Percentiles rank a stretch among this genome's conserved stretches.
phyloP scores from a whole-genome alignment of 2,113 vertebrate species.

The Plectropomus leopardus region DNA sequence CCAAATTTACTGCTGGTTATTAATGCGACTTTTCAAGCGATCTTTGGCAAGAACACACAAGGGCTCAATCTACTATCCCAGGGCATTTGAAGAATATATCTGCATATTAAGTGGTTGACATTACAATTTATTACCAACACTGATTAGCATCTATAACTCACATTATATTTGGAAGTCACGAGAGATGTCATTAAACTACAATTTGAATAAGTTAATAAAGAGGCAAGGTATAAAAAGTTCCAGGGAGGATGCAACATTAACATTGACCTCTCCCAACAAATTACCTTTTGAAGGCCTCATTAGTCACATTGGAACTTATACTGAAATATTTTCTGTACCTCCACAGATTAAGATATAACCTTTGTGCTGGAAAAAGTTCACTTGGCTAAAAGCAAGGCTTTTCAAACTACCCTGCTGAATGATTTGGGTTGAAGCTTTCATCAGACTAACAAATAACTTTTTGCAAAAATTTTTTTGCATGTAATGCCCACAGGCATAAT shows the following conservation, averaged over 20 bases:
- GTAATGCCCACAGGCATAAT: too few relatives aligned
- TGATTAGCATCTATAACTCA: slow-evolving; percentile 46
- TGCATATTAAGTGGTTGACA: slow-evolving; percentile 57
- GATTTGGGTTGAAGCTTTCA: too few relatives aligned
- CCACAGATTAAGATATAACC: slow-evolving; percentile 17
- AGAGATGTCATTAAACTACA: slow-evolving; percentile 45
- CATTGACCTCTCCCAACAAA: slow-evolving; percentile 16
- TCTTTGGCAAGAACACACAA: slow-evolving; percentile 46
- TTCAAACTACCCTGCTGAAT: too few relatives aligned
- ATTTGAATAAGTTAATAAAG: slow-evolving; percentile 40
- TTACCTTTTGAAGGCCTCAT: slow-evolving; percentile 36
- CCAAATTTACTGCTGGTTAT: slow-evolving; percentile 57
- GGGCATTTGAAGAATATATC: slow-evolving; percentile 48
- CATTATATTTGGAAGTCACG: slow-evolving; percentile 49
- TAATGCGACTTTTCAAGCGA: slow-evolving; percentile 55
- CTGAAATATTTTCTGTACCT: background rate
- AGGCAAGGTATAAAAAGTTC: slow-evolving; percentile 1
- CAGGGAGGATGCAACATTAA: slow-evolving; percentile 28
- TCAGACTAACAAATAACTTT: too few relatives aligned
- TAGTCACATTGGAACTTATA: background rate
- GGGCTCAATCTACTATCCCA: slow-evolving; percentile 36
- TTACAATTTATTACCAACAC: slow-evolving; percentile 60
- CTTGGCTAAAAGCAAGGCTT: background rate
- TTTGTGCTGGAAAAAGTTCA: background rate
- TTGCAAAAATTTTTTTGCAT: too few relatives aligned